Percentiles rank a stretch among this genome's conserved stretches.
Evolutionary conservation across 2,113 vertebrate genomes (phyloP).

Genomic region (Cinclus mexicanus): DNA sequence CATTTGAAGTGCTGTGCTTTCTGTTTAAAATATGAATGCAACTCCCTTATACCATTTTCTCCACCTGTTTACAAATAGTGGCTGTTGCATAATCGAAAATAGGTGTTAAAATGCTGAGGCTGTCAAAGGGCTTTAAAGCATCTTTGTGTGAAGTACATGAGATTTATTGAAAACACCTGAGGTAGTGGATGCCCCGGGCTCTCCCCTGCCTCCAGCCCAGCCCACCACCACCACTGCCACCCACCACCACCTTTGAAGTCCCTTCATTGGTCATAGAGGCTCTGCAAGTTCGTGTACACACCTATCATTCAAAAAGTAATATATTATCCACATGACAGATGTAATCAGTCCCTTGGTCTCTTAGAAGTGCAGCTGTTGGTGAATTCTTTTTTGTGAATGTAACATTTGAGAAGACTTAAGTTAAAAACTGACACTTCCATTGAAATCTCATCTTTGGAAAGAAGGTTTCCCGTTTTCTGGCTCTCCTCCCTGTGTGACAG

Average conservation of each 20-base stretch:
- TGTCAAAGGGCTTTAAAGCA: slow-evolving; percentile 57
- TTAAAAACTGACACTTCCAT: slow-evolving; percentile 75
- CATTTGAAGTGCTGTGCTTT: slow-evolving; percentile 70
- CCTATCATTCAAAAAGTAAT: slow-evolving; percentile 66
- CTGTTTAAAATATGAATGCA: slow-evolving; percentile 73
- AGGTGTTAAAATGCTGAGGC: slow-evolving; percentile 43
- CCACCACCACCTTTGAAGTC: slow-evolving; percentile 64
- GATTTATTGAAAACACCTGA: slow-evolving; percentile 59
- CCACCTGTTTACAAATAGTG: slow-evolving; percentile 68
- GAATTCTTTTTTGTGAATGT: slow-evolving; percentile 76
- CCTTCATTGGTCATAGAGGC: not conserved
- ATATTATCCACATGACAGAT: slow-evolving; percentile 66
- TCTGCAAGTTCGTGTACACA: slow-evolving; percentile 32
- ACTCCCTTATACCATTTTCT: slow-evolving; percentile 65
- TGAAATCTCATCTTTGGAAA: slow-evolving; percentile 72
- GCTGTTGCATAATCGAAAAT: slow-evolving; percentile 48
- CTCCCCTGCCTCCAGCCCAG: slow-evolving; percentile 19
- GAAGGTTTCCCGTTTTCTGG: slow-evolving; percentile 66
- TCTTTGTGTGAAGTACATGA: slow-evolving; percentile 9
- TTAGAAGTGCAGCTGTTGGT: slow-evolving; percentile 74
- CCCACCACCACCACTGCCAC: slow-evolving; percentile 24
- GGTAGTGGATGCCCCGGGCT: not conserved
- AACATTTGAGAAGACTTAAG: slow-evolving; percentile 72
- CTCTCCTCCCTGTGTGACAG: slow-evolving; percentile 41
- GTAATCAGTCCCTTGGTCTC: slow-evolving; percentile 75